Evolutionary conservation across 2,888 invertebrate genomes (phyloP), one percentile per base, ranked within the genome.

Genomic region (Leucania comma): DNA sequence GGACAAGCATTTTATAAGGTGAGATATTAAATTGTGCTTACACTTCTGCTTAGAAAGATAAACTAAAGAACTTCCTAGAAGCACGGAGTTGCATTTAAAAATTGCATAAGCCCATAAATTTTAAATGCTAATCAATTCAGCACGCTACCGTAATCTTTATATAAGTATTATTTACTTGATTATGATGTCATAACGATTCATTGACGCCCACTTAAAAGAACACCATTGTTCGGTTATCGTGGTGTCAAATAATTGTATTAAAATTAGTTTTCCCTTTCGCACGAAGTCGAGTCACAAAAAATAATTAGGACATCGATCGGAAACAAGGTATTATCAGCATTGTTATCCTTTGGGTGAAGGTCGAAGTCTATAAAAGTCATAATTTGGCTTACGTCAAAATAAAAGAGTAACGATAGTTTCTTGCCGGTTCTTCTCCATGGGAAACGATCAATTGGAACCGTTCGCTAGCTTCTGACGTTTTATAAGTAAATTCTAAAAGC

Each of bases 261-360:
- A 85, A 89, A 89, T 91, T 82, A 86, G 86, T 81, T 90, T 88
- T 93, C 90, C 61, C 90, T 92, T 91, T 92, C 90, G 83, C 75
- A 86, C 83, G 85, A 90, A 90, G 90, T 82, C 84, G 76, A 24
- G 24, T 22, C 35, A 71, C 56, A 82, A 83, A 82, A 82, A 78
- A 69, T 67, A 58, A 75, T 70, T 74, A 70, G 83, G 78, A 29
- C 83, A 71, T 57, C 38, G 71, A 64, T 80, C 53, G 50, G 14
- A 14, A 51, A 24, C 22, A 35, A 29, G 24, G 62, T 46, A 53
- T 58, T 29, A 38, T 51, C 24, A 26, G 8, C 32, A 56, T 69
- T 75, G 72, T 67, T 67, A 60, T 60, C 66, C 61, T 72, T 48
- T 60, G n/a, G 0, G 29, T 4, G 32, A 63, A 63, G 26, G 48